These are phyloP conservation scores for Oedothorax gibbosus DNA, from an alignment of 1,140 invertebrate genomes.

Conservation along the genomic window DNA sequence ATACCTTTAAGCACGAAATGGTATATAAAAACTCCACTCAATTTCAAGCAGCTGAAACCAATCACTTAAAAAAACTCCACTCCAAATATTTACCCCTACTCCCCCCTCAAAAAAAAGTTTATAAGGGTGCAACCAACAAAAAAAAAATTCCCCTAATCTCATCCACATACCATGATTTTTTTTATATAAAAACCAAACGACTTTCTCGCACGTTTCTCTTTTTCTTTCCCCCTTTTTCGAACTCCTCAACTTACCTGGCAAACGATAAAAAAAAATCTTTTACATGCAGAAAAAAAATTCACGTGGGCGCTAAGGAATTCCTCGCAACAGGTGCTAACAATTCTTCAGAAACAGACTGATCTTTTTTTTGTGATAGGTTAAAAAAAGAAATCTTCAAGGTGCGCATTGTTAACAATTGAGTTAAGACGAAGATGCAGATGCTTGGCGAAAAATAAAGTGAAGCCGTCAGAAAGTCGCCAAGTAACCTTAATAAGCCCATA, in stretches of 20 bases:
- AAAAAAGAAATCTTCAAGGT: conserved; percentile 34
- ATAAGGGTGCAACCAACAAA: not conserved
- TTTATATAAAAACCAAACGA: not conserved
- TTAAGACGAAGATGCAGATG: conserved; percentile 9
- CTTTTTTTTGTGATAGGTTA: conserved; percentile 13
- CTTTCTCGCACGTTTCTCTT: conserved; percentile 41
- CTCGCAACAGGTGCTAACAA: conserved; percentile 48
- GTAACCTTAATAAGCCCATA: too few species aligned
- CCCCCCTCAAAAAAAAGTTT: not conserved
- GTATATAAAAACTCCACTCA: not conserved
- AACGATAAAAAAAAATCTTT: not conserved
- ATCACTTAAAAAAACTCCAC: not conserved
- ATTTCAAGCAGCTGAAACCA: conserved; percentile 1
- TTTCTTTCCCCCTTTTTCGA: conserved; percentile 1
- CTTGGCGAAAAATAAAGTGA: not conserved
- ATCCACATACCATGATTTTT: conserved; percentile 14
- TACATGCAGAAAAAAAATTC: conserved; percentile 7
- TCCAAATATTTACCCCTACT: not conserved
- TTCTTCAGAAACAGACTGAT: conserved; percentile 40
- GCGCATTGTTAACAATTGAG: conserved; percentile 24
- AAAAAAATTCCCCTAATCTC: not conserved
- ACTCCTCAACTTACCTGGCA: conserved; percentile 3
- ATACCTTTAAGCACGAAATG: not conserved
- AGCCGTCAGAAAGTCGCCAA: too few species aligned
- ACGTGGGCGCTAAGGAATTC: conserved; percentile 52